Evolutionary conservation across 2,888 invertebrate species (phyloP), one percentile per base, ranked within the genome.

Genomic region (Melieria omissa): DNA sequence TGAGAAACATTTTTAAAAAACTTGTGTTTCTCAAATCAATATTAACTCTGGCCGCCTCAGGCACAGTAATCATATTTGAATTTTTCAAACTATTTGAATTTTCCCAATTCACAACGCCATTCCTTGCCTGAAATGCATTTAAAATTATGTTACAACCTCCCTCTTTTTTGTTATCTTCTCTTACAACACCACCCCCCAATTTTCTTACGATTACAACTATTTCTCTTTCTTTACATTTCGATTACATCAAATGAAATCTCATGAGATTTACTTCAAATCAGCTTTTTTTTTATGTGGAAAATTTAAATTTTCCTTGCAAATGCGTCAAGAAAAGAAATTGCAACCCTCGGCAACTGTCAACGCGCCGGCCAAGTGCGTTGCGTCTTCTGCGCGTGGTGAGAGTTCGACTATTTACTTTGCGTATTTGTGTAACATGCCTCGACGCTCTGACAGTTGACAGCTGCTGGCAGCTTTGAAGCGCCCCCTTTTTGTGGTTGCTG

Each of bases 351-450:
- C 14, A 12, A 52, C 4, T 5, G 14, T 10, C 12, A 52, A 52
- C 52, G 14, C 12, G 52, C 12, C 52, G 14, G 10, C 52, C 52
- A 14, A 52, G 5, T 12, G 14, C 52, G 12, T 52, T 52, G 52
- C 9, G 52, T 8, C 12, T 52, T 52, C 4, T 29, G 29, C 29
- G 3, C 29, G 29, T 29, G 29, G 29, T 29, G 29, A 29, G 29
- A 29, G 52, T 52, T 12, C 14, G 10, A 14, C 29, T 71, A 60
- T 71, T 71, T 71, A 55, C 66, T 14, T 42, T 71, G 66, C 29
- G 62, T 65, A 71, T 70, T 70, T 70, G 70, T 42, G 44, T 29
- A 58, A 70, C 65, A 70, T 65, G 66, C 66, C 55, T 65, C 71
- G 62, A 42, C 57, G 29, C 57, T 57, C 29, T 71, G 62, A 66